These are phyloP conservation scores for Hylyphantes graminicola DNA, from an alignment of 1,140 invertebrate species.

Conservation along the genomic window DNA sequence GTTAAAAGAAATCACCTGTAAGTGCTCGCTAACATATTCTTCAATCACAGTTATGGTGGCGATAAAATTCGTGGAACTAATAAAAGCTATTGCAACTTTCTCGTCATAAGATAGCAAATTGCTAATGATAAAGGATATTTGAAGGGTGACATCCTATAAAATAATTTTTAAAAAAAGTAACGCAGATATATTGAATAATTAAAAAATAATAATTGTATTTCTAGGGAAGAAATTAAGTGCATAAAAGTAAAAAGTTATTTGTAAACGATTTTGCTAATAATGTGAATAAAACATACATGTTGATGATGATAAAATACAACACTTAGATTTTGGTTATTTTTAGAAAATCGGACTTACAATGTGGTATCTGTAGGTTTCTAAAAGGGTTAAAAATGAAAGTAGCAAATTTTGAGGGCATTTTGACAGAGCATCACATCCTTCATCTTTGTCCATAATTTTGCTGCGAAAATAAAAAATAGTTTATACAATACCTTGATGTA, in stretches of 20 bases:
- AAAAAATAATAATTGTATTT: too few relatives aligned
- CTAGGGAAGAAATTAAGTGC: too few relatives aligned
- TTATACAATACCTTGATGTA: too few relatives aligned
- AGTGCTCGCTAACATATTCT: slow-evolving; percentile 28
- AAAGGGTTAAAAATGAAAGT: background rate
- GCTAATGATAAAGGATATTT: slow-evolving; percentile 27
- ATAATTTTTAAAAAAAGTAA: background rate
- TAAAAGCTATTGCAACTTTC: background rate
- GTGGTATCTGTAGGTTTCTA: background rate
- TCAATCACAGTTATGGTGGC: slow-evolving; percentile 5
- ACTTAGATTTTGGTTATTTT: background rate
- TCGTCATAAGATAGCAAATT: slow-evolving; percentile 26
- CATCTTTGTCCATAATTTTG: background rate
- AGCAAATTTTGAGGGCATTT: background rate
- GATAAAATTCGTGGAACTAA: background rate
- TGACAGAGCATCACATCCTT: background rate
- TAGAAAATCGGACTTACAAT: background rate
- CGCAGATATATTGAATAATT: background rate
- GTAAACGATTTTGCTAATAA: too few relatives aligned
- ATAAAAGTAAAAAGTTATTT: too few relatives aligned
- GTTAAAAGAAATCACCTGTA: slow-evolving; percentile 20
- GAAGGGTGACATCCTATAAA: slow-evolving; percentile 11
- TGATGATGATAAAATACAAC: background rate
- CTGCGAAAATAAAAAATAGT: background rate
- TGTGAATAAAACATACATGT: too few relatives aligned